Conservation (phyloP, 1,140 invertebrate genomes). For the Drosophila fuyamai region DNA sequence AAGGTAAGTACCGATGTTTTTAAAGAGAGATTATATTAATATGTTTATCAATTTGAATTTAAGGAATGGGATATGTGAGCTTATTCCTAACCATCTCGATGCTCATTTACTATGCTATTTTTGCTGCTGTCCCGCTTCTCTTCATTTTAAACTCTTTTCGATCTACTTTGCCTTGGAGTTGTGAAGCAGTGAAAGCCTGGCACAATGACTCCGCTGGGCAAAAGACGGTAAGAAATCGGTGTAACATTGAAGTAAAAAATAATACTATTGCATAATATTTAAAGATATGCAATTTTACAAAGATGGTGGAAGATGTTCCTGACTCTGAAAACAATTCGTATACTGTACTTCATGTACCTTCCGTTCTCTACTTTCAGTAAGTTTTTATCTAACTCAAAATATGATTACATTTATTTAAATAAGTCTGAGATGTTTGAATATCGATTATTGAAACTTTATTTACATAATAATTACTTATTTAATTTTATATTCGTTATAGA, state of each 20-base stretch:
- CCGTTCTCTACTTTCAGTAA: constrained; percentile 68
- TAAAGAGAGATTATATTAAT: not conserved
- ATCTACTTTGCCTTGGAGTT: constrained; percentile 76
- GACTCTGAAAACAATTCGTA: not conserved
- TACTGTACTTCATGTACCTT: constrained; percentile 47
- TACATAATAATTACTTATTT: not conserved
- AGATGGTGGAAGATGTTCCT: not conserved
- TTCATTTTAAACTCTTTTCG: constrained; percentile 63
- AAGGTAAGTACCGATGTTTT: constrained; percentile 51
- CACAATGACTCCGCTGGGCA: not conserved
- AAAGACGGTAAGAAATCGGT: constrained; percentile 31
- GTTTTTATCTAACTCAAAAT: not conserved
- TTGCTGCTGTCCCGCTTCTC: constrained; percentile 70
- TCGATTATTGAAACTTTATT: too few relatives aligned
- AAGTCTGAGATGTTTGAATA: not conserved
- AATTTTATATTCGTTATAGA: constrained; percentile 11
- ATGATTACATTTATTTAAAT: not conserved
- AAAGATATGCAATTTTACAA: constrained; percentile 40
- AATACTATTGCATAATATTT: too few relatives aligned
- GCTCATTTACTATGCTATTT: constrained; percentile 66
- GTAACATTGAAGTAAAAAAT: not conserved
- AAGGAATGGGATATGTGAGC: constrained; percentile 79
- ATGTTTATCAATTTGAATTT: not conserved
- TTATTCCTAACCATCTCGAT: constrained; percentile 46
- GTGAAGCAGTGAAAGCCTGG: constrained; percentile 50